Percentiles rank a stretch among this genome's conserved stretches.
Evolutionary conservation across 2,888 invertebrate species (phyloP).

Genomic region (Opisthograptis luteolata): DNA sequence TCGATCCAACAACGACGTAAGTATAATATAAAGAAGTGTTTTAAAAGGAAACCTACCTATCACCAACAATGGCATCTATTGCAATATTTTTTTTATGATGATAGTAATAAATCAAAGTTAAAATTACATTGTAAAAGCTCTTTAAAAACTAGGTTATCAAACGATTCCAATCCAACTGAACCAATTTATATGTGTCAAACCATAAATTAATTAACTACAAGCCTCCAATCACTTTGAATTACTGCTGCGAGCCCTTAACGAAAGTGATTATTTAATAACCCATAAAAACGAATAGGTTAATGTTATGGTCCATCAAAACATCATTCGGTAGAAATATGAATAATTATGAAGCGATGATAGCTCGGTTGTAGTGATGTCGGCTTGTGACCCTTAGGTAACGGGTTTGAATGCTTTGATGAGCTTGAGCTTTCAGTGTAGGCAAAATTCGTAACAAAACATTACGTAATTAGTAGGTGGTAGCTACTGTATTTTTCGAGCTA

Average conservation of each 20-base stretch:
- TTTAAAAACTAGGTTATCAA: slow-evolving; percentile 11
- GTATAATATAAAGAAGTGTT: not conserved
- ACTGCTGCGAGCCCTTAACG: slow-evolving; percentile 18
- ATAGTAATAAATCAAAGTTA: slow-evolving; percentile 1
- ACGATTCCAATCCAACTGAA: slow-evolving; percentile 14
- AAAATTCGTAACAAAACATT: no score
- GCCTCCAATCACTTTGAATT: slow-evolving; percentile 27
- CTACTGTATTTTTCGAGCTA: no score
- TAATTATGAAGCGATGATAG: no score
- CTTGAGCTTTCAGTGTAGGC: no score
- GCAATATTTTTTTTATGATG: not conserved
- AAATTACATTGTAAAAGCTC: not conserved
- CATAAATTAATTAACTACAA: slow-evolving; percentile 24
- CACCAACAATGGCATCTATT: not conserved
- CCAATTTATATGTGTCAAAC: slow-evolving; percentile 19
- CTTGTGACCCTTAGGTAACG: no score
- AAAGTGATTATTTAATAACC: slow-evolving; percentile 34
- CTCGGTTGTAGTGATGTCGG: no score
- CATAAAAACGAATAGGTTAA: slow-evolving; percentile 45
- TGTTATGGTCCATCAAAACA: slow-evolving; percentile 48
- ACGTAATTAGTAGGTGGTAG: no score
- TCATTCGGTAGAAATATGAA: slow-evolving; percentile 38
- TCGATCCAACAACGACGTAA: no score
- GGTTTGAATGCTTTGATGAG: no score
- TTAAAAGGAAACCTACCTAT: not conserved